Evolutionary conservation across 2,888 invertebrate genomes (phyloP).

Genomic region (Ophraella communa): DNA sequence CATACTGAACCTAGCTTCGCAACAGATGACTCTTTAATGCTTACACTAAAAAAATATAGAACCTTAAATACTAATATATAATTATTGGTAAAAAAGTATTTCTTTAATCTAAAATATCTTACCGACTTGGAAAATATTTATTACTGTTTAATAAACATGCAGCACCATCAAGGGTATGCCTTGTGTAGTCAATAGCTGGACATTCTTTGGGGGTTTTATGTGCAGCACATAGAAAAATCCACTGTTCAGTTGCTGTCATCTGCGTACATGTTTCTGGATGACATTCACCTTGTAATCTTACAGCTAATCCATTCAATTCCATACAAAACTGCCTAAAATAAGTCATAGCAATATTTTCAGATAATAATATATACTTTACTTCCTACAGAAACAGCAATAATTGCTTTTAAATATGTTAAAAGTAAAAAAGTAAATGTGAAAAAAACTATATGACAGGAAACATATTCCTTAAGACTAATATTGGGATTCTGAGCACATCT

Average conservation of each 20-base stretch:
- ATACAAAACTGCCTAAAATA: constrained; percentile 91
- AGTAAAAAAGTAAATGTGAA: too few species aligned
- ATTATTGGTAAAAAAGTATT: background rate
- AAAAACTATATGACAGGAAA: too few species aligned
- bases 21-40: constrained; percentile 98
- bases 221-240: constrained; percentile 99
- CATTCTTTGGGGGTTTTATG: constrained; percentile 99
- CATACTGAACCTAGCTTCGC: constrained; percentile 98
- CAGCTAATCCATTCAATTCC: constrained; percentile 98
- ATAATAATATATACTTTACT: too few species aligned
- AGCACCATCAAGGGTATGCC: constrained; percentile 98
- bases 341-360: background rate
- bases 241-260: constrained; percentile 99
- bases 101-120: constrained; percentile 40
- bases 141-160: constrained; percentile 98
- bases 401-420: too few species aligned
- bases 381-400: too few species aligned
- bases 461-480: too few species aligned
- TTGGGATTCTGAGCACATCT: too few species aligned
- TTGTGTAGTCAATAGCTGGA: constrained; percentile 98
- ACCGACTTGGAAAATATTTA: constrained; percentile 99
- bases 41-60: constrained; percentile 74
- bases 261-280: constrained; percentile 97
- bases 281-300: constrained; percentile 94
- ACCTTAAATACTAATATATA: too few species aligned